A percentile compares a stretch with the other conserved stretches of the same genome.
Conservation (phyloP, 2,113 vertebrate genomes). For the Cyprinodon variegatus region DNA sequence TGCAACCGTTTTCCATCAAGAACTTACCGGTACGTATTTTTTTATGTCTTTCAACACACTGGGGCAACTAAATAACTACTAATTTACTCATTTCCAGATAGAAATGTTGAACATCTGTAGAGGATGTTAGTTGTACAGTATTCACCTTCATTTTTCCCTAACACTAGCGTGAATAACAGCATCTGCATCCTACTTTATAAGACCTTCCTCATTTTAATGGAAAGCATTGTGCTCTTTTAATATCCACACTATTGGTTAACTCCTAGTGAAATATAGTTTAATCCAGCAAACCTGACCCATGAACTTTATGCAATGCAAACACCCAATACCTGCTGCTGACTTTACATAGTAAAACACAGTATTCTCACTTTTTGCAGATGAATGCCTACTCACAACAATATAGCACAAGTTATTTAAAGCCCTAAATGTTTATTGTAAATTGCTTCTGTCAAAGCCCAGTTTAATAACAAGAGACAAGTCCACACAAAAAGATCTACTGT, state of each 20-base stretch:
- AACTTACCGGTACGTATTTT: too few species aligned
- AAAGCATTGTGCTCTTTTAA: background rate
- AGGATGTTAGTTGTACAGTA: background rate
- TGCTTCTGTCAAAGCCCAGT: slow-evolving; percentile 17
- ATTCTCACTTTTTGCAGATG: slow-evolving; percentile 10
- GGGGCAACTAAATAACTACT: too few species aligned
- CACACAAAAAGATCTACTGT: slow-evolving; percentile 22
- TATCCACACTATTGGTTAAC: background rate
- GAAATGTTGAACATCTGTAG: background rate
- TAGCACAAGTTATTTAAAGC: slow-evolving; percentile 17
- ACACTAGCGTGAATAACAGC: background rate
- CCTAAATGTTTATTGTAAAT: slow-evolving; percentile 35
- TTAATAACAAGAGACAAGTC: slow-evolving; percentile 25
- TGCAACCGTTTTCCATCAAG: too few species aligned
- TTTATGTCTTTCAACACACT: too few species aligned
- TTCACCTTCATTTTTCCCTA: background rate
- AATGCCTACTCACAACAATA: slow-evolving; percentile 12
- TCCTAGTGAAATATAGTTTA: background rate
- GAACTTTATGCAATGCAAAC: background rate
- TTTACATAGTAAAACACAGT: background rate
- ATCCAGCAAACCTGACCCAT: background rate
- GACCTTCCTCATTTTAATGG: background rate
- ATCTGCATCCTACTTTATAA: too few species aligned
- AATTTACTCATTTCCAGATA: background rate
- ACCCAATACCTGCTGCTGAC: background rate